Evolutionary conservation across 2,797 vertebrate genomes (phyloP).

Genomic region (Lateolabrax maculatus): DNA sequence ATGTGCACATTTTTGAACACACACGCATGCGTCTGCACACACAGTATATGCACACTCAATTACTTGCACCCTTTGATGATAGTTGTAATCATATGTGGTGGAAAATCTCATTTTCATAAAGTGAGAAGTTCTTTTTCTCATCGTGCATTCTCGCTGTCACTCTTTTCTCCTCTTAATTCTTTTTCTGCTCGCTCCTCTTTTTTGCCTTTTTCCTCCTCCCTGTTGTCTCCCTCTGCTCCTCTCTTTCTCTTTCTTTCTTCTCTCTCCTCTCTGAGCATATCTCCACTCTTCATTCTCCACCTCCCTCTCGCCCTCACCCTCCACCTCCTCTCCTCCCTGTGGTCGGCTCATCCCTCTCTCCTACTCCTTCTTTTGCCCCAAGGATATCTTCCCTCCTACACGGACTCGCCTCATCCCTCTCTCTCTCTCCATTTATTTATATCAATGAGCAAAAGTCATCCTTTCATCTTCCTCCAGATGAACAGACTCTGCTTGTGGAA

Average conservation of each 20-base stretch:
- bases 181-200: conserved; percentile 1
- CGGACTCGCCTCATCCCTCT: conserved; percentile 73
- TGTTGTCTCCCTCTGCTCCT: conserved; percentile 33
- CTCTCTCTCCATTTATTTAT: conserved; percentile 85
- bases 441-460: conserved; percentile 85
- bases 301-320: conserved; percentile 67
- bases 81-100: conserved; percentile 60
- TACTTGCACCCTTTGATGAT: conserved; percentile 49
- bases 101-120: conserved; percentile 67
- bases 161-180: conserved; percentile 15
- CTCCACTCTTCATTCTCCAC: conserved; percentile 56
- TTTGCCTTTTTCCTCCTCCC: conserved; percentile 10
- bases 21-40: conserved; percentile 18
- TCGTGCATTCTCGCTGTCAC: conserved; percentile 14
- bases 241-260: conserved; percentile 25
- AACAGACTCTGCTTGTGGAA: conserved; percentile 79
- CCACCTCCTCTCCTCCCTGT: conserved; percentile 76
- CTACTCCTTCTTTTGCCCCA: conserved; percentile 80
- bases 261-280: conserved; percentile 45
- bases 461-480: conserved; percentile 86
- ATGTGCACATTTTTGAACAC: conserved; percentile 25
- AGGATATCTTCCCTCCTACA: conserved; percentile 84
- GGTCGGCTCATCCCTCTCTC: conserved; percentile 78
- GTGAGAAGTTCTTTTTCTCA: conserved; percentile 17
- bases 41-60: conserved; percentile 18